A percentile compares a stretch with the other conserved stretches of the same genome.
phyloP scores from a whole-genome alignment of 2,113 vertebrate species.

The Thunnus maccoyii region DNA sequence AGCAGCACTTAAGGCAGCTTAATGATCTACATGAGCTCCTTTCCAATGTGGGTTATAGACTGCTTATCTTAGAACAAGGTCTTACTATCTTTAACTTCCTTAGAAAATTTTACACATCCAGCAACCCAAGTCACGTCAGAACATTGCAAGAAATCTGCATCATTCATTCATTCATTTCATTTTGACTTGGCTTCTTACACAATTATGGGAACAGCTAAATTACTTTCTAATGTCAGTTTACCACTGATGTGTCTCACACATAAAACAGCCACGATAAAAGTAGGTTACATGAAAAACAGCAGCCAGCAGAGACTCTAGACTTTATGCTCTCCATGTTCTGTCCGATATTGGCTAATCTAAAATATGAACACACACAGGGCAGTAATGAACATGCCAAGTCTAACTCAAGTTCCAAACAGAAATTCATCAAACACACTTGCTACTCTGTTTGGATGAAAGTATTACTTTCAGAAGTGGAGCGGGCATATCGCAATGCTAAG shows the following conservation, averaged over 20 bases:
- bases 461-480: conserved; percentile 76
- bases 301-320: conserved; percentile 9
- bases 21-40: conserved; percentile 23
- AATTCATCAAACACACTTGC: conserved; percentile 76
- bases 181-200: conserved; percentile 17
- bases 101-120: neutral
- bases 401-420: conserved; percentile 66
- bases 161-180: conserved; percentile 22
- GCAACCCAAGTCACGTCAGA: neutral
- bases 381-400: conserved; percentile 68
- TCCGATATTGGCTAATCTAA: conserved; percentile 59
- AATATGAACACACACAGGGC: conserved; percentile 66
- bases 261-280: conserved; percentile 60
- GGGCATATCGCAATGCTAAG: conserved; percentile 82
- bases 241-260: conserved; percentile 42
- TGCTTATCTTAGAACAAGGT: conserved; percentile 32
- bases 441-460: conserved; percentile 75
- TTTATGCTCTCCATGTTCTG: conserved; percentile 34
- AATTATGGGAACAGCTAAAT: neutral
- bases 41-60: conserved; percentile 36
- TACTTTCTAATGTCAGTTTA: conserved; percentile 40
- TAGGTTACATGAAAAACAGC: conserved; percentile 64
- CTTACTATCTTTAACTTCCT: conserved; percentile 33
- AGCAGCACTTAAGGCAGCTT: neutral
- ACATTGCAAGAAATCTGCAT: neutral